Base-by-base conservation (phyloP, 1,140 invertebrate species). In the Lucilia cuprina region DNA sequence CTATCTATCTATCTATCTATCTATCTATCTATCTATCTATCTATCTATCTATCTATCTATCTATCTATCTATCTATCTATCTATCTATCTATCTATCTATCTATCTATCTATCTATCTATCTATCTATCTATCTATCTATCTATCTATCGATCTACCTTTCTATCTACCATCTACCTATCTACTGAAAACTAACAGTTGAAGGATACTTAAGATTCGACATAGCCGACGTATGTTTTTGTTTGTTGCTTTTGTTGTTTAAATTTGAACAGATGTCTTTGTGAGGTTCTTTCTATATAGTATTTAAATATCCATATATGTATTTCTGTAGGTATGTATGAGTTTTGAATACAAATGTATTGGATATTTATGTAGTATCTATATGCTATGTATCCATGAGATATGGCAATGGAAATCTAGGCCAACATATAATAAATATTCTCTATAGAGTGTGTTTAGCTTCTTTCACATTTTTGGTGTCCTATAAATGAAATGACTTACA, bases 401-500 rank as follows among this genome's bases (percentile, higher is more conserved):
- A 30, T 30, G 35, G 35, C 75, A 41, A 78, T 78, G 75, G 75
- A 78, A 80, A 80, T 80, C 41, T 80, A 80, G 77, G 77, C 77
- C 77, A 80, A 80, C 77, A 80, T 49, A 49, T 80, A 80, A 49
- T 49, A 80, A 49, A 80, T 80, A 21, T 21, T 80, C 9, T 41
- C n/a, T 13, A 80, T 49, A 41, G 41, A 41, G 41, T 41, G 5
- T 80, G 19, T 80, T 21, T 41, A 3, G 41, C 41, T 10, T 41
- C 41, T 41, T 41, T 41, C n/a, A 17, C 25, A 30, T 78, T 80
- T 80, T 80, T 80, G 74, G 41, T 80, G 41, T 25, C 77, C 77
- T 80, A 80, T 80, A 80, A 49, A 49, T 80, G 77, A 21, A 50
- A 80, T 49, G n/a, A 8, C 77, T 80, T 80, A 80, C 77, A 80